A percentile compares a stretch with the other conserved stretches of the same genome.
phyloP scores from a whole-genome alignment of 2,888 invertebrate genomes.

The Scaptomyza caliginosa region DNA sequence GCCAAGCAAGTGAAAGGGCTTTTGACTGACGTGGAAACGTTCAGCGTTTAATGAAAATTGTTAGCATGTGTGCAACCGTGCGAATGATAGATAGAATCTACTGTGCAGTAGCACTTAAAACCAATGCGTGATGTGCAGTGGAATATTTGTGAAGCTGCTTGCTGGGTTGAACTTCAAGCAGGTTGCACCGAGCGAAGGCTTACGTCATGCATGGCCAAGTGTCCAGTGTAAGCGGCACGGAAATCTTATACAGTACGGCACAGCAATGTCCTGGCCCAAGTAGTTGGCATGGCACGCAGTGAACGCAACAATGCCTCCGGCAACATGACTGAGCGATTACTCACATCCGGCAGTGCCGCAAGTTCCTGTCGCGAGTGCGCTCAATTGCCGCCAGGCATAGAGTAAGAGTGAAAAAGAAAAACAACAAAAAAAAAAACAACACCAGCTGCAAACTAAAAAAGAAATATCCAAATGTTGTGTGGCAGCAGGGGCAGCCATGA shows the following conservation, averaged over 20 bases:
- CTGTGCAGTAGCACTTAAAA: no score
- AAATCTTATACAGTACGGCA: conserved; percentile 55
- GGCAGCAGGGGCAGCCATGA: background rate
- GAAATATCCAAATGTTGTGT: background rate
- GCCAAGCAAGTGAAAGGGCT: background rate
- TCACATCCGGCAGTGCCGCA: conserved; percentile 72
- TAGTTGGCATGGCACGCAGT: conserved; percentile 19
- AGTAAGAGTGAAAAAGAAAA: background rate
- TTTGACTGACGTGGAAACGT: conserved; percentile 15
- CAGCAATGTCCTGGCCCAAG: conserved; percentile 56
- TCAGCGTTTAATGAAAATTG: conserved; percentile 4
- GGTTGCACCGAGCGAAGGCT: conserved; percentile 56
- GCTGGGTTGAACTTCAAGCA: background rate
- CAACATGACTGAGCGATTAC: conserved; percentile 76
- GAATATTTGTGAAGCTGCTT: conserved; percentile 9
- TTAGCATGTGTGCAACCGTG: conserved; percentile 4
- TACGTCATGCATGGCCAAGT: conserved; percentile 69
- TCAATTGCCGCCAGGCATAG: conserved; percentile 39
- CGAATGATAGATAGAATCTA: background rate
- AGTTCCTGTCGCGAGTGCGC: conserved; percentile 70
- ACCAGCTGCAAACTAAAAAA: conserved; percentile 26
- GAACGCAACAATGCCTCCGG: conserved; percentile 18
- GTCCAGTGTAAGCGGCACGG: conserved; percentile 22
- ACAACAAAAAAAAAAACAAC: no score
- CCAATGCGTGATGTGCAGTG: background rate